phyloP scores from a whole-genome alignment of 2,888 invertebrate genomes.

The Cerceris rybyensis region DNA sequence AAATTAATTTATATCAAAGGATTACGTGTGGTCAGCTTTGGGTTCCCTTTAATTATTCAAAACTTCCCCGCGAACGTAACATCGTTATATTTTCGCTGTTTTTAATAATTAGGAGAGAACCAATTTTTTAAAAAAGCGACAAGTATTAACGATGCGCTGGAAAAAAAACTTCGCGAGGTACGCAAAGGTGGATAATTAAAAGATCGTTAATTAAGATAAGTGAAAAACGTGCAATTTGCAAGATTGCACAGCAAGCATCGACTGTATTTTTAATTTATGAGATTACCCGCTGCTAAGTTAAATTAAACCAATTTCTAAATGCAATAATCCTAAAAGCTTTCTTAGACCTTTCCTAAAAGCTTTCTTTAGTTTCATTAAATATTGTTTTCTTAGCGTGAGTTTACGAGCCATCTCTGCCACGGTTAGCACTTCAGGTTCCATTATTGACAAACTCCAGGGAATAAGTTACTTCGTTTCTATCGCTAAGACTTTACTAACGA shows the following conservation, averaged over 20 bases:
- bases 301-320: constrained; percentile 45
- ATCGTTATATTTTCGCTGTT: too few relatives aligned
- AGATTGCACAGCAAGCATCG: constrained; percentile 34
- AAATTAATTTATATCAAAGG: too few relatives aligned
- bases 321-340: constrained; percentile 50
- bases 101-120: too few relatives aligned
- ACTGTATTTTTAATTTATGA: constrained; percentile 33
- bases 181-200: constrained; percentile 4
- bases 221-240: constrained; percentile 36
- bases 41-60: too few relatives aligned
- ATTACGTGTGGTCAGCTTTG: too few relatives aligned
- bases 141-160: background rate
- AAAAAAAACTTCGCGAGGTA: background rate
- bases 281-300: constrained; percentile 27
- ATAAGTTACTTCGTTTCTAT: background rate
- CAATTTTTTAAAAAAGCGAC: too few relatives aligned
- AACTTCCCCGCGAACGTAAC: too few relatives aligned
- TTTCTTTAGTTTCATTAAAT: constrained; percentile 45
- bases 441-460: constrained; percentile 17
- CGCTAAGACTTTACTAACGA: too few relatives aligned
- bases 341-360: constrained; percentile 34
- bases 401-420: constrained; percentile 3
- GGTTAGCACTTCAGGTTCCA: constrained; percentile 6
- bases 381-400: constrained; percentile 15
- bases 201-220: constrained; percentile 34